Percentiles rank a stretch among this genome's conserved stretches.
These are phyloP conservation scores for Agriotes lineatus DNA, from an alignment of 2,888 invertebrate genomes.

Conservation along the genomic window DNA sequence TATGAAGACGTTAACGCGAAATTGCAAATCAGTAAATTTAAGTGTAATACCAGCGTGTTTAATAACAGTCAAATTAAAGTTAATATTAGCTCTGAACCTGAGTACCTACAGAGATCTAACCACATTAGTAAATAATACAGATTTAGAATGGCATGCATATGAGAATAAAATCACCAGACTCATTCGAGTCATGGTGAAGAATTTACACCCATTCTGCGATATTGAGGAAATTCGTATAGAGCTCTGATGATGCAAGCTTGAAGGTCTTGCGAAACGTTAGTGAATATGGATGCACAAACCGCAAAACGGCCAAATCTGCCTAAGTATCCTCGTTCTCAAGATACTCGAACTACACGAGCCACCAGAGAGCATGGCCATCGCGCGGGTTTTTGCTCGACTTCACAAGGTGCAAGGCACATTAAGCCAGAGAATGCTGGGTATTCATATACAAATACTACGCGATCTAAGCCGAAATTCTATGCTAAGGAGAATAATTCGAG, in stretches of 20 bases:
- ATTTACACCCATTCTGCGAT: slow-evolving; percentile 21
- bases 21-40: slow-evolving; percentile 9
- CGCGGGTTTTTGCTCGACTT: no score
- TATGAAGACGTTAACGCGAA: not conserved
- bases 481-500: no score
- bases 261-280: no score
- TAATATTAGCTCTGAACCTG: slow-evolving; percentile 9
- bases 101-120: slow-evolving; percentile 18
- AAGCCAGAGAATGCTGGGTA: no score
- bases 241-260: not conserved
- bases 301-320: no score
- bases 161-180: slow-evolving; percentile 26
- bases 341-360: no score
- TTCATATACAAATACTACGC: no score
- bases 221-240: slow-evolving; percentile 1
- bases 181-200: slow-evolving; percentile 25
- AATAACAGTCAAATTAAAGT: slow-evolving; percentile 35
- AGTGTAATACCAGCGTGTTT: slow-evolving; percentile 25
- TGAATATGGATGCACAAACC: no score
- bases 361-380: no score
- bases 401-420: no score
- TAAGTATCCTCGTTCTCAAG: no score
- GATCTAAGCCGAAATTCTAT: no score
- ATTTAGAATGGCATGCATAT: slow-evolving; percentile 30
- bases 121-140: slow-evolving; percentile 21